Percentiles rank a stretch among this genome's conserved stretches.
Conservation (phyloP, 2,888 invertebrate species). For the Augochlorella aurata region DNA sequence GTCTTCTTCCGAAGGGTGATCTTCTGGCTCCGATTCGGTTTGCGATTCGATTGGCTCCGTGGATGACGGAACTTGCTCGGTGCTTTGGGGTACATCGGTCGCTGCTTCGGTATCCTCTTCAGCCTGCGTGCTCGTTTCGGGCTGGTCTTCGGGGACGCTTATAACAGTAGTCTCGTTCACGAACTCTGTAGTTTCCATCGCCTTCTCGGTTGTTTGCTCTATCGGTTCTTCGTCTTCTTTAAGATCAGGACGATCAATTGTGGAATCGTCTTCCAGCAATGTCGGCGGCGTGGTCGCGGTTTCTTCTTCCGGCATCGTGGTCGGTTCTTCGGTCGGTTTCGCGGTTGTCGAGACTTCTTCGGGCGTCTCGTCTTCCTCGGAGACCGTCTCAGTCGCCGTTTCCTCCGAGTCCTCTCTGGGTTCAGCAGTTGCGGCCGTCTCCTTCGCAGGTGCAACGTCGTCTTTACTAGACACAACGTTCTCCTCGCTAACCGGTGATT, state of each 20-base stretch:
- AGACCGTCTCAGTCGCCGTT: constrained; percentile 8
- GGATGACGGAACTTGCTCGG: background rate
- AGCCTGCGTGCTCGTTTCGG: constrained; percentile 19
- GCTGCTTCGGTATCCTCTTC: constrained; percentile 15
- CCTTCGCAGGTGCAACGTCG: background rate
- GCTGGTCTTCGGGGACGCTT: constrained; percentile 21
- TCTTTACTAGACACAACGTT: background rate
- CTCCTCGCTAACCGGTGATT: constrained; percentile 3
- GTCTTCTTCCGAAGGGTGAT: background rate
- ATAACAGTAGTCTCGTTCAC: constrained; percentile 37
- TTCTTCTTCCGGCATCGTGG: constrained; percentile 22
- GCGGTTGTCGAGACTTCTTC: constrained; percentile 24
- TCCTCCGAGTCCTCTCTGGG: constrained; percentile 13
- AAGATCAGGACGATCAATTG: constrained; percentile 15
- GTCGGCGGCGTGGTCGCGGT: constrained; percentile 15
- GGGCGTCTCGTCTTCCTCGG: constrained; percentile 40
- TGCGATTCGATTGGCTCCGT: constrained; percentile 13
- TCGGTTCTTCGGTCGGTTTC: constrained; percentile 13
- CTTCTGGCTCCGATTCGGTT: background rate
- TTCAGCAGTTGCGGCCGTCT: constrained; percentile 16
- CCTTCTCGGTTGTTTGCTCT: constrained; percentile 17
- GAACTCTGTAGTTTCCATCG: constrained; percentile 32
- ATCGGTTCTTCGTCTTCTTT: constrained; percentile 35
- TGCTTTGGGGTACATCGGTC: background rate
- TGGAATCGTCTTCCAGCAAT: constrained; percentile 19